Percentiles rank a stretch among this genome's conserved stretches.
phyloP scores from a whole-genome alignment of 2,113 vertebrate species.

The Oncorhynchus nerka region DNA sequence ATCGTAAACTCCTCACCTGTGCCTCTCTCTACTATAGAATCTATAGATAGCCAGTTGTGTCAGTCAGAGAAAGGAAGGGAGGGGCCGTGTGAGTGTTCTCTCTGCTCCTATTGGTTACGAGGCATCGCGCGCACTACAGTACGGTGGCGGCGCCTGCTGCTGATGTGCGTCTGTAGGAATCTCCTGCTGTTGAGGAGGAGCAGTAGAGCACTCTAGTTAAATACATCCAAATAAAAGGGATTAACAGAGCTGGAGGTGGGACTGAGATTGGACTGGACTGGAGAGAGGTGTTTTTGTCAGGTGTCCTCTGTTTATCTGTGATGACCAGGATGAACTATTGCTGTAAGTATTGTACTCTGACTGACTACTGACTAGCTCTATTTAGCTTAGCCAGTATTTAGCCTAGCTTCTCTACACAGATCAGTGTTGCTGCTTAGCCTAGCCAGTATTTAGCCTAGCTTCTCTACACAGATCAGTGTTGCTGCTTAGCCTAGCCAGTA shows the following conservation, averaged over 20 bases:
- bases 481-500: no score
- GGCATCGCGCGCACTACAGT: constrained; percentile 23
- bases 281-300: no score
- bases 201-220: constrained; percentile 9
- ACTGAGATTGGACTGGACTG: no score
- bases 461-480: no score
- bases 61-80: constrained; percentile 23
- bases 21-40: constrained; percentile 38
- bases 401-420: no score
- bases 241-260: constrained; percentile 5
- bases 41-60: constrained; percentile 14
- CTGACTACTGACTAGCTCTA: no score
- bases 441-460: no score
- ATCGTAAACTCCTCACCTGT: constrained; percentile 54
- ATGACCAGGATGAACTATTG: no score
- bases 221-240: background rate
- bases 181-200: constrained; percentile 44
- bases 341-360: no score
- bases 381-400: no score
- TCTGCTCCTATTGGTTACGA: constrained; percentile 40
- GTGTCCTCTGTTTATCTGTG: no score
- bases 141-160: constrained; percentile 26
- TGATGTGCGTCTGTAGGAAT: constrained; percentile 53
- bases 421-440: no score
- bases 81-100: constrained; percentile 29